These are phyloP conservation scores for Lochmaea capreae DNA, from an alignment of 2,888 invertebrate genomes.

Conservation along the genomic window DNA sequence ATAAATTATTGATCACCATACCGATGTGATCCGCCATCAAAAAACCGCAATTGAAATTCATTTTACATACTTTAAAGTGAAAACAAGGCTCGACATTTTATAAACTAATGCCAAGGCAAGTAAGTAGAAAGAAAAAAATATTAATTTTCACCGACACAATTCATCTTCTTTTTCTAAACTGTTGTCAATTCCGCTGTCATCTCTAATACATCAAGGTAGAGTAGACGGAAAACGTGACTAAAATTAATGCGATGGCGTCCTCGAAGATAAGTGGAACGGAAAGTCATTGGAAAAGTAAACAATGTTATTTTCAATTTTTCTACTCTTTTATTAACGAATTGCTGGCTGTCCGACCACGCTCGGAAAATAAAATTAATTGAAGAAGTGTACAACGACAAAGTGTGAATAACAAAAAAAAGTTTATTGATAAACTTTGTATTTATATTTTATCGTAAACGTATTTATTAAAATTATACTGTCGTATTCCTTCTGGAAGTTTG, in stretches of 20 bases:
- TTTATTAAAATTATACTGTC: no score
- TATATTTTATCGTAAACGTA: background rate
- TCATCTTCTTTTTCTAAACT: constrained; percentile 63
- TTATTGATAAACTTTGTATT: background rate
- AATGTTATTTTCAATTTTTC: constrained; percentile 54
- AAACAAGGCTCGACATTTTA: constrained; percentile 51
- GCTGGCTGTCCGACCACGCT: constrained; percentile 12
- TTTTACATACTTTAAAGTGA: constrained; percentile 45
- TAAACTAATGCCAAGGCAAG: constrained; percentile 45
- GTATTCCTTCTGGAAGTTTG: no score
- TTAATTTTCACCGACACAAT: constrained; percentile 63
- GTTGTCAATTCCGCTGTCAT: constrained; percentile 65
- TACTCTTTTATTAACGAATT: constrained; percentile 43
- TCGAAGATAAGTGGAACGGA: constrained; percentile 54
- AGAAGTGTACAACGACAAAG: background rate
- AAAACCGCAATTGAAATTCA: constrained; percentile 32
- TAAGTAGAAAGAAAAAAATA: constrained; percentile 47
- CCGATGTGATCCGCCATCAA: constrained; percentile 9
- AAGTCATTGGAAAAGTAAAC: constrained; percentile 58
- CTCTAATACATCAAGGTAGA: constrained; percentile 65
- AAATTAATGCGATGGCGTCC: constrained; percentile 64
- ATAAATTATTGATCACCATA: background rate
- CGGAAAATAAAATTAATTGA: constrained; percentile 24
- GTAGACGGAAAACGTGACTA: constrained; percentile 62
- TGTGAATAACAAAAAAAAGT: background rate